Evolutionary conservation across 2,888 invertebrate species (phyloP), one percentile per base, ranked within the genome.

Genomic region (Chymomyza procnemis): DNA sequence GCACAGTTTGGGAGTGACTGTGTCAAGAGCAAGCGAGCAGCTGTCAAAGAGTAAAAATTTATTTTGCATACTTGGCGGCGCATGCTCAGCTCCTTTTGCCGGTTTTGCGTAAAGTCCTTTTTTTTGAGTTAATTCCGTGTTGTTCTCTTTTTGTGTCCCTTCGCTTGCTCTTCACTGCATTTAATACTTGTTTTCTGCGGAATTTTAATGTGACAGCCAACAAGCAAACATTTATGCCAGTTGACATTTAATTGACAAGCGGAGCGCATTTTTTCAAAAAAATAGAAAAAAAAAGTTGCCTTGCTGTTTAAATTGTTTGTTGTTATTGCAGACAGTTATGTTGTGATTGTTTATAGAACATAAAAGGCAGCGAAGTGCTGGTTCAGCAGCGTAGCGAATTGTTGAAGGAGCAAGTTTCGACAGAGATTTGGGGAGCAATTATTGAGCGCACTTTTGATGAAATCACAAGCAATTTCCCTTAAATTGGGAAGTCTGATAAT

Each of bases 241-340:
- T 80, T 86, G 85, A 84, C 83, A 85, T 81, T 76, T 87, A 83
- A 85, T 85, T 85, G 86, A 86, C 82, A 82, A 75, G 77, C 66
- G 56, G 62, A 47, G 52, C 67, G 67, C 62, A 71, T 67, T 66
- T 73, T 66, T 72, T n/a, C n/a, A n/a, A n/a, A n/a, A n/a, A n/a
- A n/a, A n/a, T n/a, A n/a, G n/a, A n/a, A n/a, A 55, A 66, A 26
- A 26, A 26, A 26, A 6, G 4, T 26, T 6, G 1, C 8, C 8
- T 2, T 26, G 55, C n/a, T n/a, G n/a, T n/a, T n/a, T 58, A 22
- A 55, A 34, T 50, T 48, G 14, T 18, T 41, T 34, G 12, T n/a
- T 22, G 26, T n/a, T 50, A 48, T 60, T 59, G 46, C 4, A 62
- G 41, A 8, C 34, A 8, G 6, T 41, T 41, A 1, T 4, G 34